Percentiles rank a stretch among this genome's conserved stretches.
phyloP scores from a whole-genome alignment of 2,888 invertebrate genomes.

The Parnassius orleans region DNA sequence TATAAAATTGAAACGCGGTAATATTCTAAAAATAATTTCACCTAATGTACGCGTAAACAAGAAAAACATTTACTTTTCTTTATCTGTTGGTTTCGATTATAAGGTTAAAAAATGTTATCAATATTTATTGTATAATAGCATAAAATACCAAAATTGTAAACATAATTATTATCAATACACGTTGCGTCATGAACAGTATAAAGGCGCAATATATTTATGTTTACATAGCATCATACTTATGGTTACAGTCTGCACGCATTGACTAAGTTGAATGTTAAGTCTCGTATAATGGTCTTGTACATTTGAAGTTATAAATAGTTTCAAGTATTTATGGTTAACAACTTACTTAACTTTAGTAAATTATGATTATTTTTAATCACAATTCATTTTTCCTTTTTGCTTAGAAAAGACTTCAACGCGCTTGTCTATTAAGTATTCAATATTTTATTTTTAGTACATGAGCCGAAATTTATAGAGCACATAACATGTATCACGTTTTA shows the following conservation, averaged over 20 bases:
- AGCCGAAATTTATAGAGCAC: background rate
- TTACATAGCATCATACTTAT: constrained; percentile 25
- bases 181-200: background rate
- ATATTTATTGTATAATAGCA: no score
- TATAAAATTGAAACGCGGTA: no score
- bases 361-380: background rate
- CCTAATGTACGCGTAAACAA: no score
- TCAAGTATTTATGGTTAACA: background rate
- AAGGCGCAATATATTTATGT: constrained; percentile 1
- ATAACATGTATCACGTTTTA: background rate
- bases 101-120: no score
- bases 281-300: background rate
- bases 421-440: background rate
- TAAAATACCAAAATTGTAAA: no score
- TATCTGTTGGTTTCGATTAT: no score
- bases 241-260: constrained; percentile 16
- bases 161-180: background rate
- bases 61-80: no score
- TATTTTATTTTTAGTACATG: background rate
- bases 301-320: constrained; percentile 38
- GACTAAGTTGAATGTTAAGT: constrained; percentile 21
- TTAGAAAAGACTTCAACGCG: constrained; percentile 18
- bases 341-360: background rate
- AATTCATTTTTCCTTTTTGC: constrained; percentile 2
- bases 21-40: no score